Evolutionary conservation across 2,113 vertebrate genomes (phyloP).

Genomic region (Tamias sibiricus): DNA sequence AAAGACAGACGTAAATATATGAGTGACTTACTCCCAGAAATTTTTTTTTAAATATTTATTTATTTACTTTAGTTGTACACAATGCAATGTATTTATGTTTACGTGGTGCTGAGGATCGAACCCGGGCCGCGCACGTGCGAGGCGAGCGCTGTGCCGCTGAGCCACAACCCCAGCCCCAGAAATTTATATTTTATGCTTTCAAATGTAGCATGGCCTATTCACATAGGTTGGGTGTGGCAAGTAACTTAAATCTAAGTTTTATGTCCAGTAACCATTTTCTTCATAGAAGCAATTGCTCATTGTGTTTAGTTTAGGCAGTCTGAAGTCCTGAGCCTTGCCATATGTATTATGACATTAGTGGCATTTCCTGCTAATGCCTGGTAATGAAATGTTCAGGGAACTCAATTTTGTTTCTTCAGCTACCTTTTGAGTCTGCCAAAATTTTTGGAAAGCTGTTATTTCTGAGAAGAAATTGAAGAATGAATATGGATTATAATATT

Average conservation of each 20-base stretch:
- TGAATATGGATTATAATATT: conserved; percentile 47
- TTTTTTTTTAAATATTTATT: no score
- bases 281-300: not conserved
- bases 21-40: not conserved
- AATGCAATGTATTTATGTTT: no score
- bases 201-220: not conserved
- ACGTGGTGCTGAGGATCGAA: no score
- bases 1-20: not conserved
- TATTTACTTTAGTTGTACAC: no score
- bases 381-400: not conserved
- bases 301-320: not conserved
- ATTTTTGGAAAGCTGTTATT: not conserved
- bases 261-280: not conserved
- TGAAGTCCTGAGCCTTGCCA: not conserved
- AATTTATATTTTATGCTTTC: conserved; percentile 16
- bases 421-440: not conserved
- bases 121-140: no score
- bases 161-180: no score
- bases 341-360: not conserved
- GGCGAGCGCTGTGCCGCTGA: no score
- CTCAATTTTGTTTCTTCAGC: not conserved
- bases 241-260: not conserved
- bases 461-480: conserved; percentile 28
- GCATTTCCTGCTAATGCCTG: not conserved
- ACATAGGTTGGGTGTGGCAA: not conserved